These are phyloP conservation scores for Squalus acanthias DNA, from an alignment of 2,797 vertebrate species.

Conservation along the genomic window DNA sequence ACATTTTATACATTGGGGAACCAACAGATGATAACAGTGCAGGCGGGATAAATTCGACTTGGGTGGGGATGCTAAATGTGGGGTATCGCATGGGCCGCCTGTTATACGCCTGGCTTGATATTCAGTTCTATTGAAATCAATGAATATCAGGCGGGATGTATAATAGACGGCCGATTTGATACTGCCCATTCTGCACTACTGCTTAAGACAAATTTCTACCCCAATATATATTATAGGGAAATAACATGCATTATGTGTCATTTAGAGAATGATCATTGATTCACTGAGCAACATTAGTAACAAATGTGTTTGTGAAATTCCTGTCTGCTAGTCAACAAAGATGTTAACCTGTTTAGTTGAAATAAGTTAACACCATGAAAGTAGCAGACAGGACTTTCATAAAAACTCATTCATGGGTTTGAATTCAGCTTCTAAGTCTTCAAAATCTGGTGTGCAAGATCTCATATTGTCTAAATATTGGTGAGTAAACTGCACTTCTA, in stretches of 20 bases:
- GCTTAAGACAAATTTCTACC: not conserved
- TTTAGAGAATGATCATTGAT: not conserved
- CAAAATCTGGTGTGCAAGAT: not conserved
- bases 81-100: not conserved
- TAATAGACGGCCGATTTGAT: not conserved
- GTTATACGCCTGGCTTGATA: not conserved
- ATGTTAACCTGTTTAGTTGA: not conserved
- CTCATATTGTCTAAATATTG: not conserved
- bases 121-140: not conserved
- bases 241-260: not conserved
- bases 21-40: not conserved
- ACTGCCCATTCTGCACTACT: not conserved
- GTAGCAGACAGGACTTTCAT: not conserved
- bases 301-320: not conserved
- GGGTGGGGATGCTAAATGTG: not conserved
- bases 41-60: not conserved
- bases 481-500: not conserved
- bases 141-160: not conserved
- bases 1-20: not conserved
- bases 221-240: not conserved
- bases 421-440: too few species aligned
- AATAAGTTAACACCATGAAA: too few species aligned
- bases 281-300: not conserved
- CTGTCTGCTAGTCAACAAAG: not conserved
- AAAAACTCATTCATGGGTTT: too few species aligned